phyloP scores from a whole-genome alignment of 2,113 vertebrate genomes.

The Campylomormyrus tamandua region DNA sequence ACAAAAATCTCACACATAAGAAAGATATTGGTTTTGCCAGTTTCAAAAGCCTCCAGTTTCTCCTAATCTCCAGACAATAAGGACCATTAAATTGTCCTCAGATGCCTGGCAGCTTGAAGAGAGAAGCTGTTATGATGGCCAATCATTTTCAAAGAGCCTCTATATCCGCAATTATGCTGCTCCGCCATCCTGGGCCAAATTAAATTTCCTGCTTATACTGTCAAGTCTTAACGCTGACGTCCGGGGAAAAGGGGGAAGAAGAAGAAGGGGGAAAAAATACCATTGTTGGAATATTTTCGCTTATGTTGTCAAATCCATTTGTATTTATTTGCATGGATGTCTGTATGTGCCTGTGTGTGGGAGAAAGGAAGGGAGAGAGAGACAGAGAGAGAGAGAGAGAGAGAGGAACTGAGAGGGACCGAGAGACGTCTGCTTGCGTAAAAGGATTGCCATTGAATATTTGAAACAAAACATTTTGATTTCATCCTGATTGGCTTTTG shows the following conservation, averaged over 20 bases:
- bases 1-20: background rate
- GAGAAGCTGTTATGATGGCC: background rate
- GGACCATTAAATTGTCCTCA: slow-evolving; percentile 4
- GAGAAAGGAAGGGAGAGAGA: background rate
- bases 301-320: slow-evolving; percentile 6
- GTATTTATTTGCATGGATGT: background rate
- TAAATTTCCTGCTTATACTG: slow-evolving; percentile 7
- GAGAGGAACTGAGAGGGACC: background rate
- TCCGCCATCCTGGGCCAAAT: background rate
- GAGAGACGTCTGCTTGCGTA: background rate
- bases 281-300: background rate
- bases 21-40: background rate
- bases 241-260: background rate
- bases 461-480: background rate
- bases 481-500: slow-evolving; percentile 1
- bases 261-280: background rate
- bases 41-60: background rate
- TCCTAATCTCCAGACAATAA: slow-evolving; percentile 6
- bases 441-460: background rate
- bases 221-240: background rate
- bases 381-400: background rate
- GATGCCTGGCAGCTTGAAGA: background rate
- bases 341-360: background rate
- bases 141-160: background rate
- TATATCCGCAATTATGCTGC: background rate